A percentile compares a stretch with the other conserved stretches of the same genome.
Evolutionary conservation across 2,113 vertebrate genomes (phyloP).

Genomic region (Dolichotis patagonum): DNA sequence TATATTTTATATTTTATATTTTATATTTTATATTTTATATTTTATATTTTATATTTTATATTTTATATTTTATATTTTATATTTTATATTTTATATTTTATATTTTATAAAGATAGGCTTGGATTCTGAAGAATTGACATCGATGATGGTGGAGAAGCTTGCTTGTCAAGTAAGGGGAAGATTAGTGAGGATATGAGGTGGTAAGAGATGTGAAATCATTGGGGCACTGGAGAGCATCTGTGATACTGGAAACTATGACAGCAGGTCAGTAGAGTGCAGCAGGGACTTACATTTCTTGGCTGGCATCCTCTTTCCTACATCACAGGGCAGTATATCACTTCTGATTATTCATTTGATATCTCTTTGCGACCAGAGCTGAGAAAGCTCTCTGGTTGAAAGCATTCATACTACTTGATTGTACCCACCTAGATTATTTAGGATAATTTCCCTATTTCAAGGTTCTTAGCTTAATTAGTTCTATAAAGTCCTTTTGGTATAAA

Average conservation of each 20-base stretch:
- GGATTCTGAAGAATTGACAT: not conserved
- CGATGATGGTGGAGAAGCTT: not conserved
- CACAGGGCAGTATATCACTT: not conserved
- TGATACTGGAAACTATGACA: not conserved
- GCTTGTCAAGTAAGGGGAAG: not conserved
- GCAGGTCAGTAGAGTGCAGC: not conserved
- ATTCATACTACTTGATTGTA: not conserved
- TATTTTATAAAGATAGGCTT: not conserved
- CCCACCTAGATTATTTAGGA: not conserved
- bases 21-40: too few relatives aligned
- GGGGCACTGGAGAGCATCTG: not conserved
- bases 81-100: too few relatives aligned
- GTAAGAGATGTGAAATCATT: not conserved
- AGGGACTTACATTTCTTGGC: not conserved
- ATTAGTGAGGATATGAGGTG: not conserved
- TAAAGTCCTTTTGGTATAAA: not conserved
- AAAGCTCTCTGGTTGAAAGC: not conserved
- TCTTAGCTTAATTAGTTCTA: not conserved
- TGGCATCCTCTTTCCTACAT: not conserved
- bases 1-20: too few relatives aligned
- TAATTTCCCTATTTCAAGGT: not conserved
- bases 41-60: too few relatives aligned
- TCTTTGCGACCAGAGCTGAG: not conserved
- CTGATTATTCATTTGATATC: not conserved
- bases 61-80: too few relatives aligned